A percentile compares a stretch with the other conserved stretches of the same genome.
These are phyloP conservation scores for Perca schrenkii DNA, from an alignment of 2,113 vertebrate species.

Conservation along the genomic window DNA sequence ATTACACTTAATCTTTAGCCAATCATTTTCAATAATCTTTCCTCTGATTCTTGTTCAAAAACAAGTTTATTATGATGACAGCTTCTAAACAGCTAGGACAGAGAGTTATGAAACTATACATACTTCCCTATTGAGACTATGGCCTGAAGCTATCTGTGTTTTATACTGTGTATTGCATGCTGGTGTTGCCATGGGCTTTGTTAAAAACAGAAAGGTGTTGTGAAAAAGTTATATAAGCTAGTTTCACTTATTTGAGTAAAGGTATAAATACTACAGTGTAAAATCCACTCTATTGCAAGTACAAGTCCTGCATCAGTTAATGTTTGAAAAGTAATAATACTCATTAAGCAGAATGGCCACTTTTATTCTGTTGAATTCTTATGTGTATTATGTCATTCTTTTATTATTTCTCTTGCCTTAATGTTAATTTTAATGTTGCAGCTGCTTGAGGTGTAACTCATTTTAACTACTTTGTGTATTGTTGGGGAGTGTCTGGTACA, in stretches of 20 bases:
- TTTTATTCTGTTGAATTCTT: not conserved
- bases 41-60: not conserved
- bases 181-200: not conserved
- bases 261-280: not conserved
- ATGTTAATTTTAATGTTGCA: not conserved
- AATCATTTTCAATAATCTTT: not conserved
- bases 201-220: conserved; percentile 1
- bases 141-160: conserved; percentile 16
- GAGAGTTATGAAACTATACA: conserved; percentile 49
- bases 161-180: not conserved
- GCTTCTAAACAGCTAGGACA: conserved; percentile 10
- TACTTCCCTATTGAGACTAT: conserved; percentile 58
- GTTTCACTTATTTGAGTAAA: not conserved
- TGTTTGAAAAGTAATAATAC: not conserved
- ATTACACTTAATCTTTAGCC: not conserved
- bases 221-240: not conserved
- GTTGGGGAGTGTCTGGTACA: not conserved
- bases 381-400: not conserved
- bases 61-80: not conserved
- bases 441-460: not conserved
- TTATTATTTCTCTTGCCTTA: not conserved
- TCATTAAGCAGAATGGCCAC: not conserved
- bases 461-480: not conserved
- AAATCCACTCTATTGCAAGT: not conserved
- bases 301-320: not conserved